Base-by-base conservation (phyloP, 2,113 vertebrate genomes). In the Canis aureus region DNA sequence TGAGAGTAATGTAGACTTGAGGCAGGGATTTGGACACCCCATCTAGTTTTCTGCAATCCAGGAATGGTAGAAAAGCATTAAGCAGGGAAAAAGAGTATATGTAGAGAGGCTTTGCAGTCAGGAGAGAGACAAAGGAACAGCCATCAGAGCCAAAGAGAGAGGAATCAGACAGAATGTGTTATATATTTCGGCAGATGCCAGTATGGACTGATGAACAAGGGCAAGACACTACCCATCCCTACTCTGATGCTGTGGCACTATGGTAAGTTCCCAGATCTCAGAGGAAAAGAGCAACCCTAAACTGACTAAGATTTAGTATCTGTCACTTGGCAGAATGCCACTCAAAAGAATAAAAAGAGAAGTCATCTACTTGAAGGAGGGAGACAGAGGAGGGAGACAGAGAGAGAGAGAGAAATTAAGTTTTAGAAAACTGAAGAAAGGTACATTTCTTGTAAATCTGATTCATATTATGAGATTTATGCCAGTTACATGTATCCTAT, bases 371-470 rank as follows among this genome's bases (percentile, higher is more conserved):
- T 43, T 43, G 43, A 43, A 43, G 43, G 2, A 27, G 27, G 3
- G 8, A 22, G 7, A 35, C 19, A 66, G 74, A 53, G 57, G 29
- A n/a, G 67, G 32, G 29, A n/a, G 67, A 27, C 29, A 57, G 20
- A 7, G 6, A 27, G 22, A 49, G 22, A 49, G 66, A 49, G 62
- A 95, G 55, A 87, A 57, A 92, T 29, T 12, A 32, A 92, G 51
- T n/a, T 64, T 22, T 79, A 53, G 10, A 80, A 96, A 81, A 94
- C 60, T 62, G 57, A 60, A 86, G 60, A 91, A 55, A 92, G 35
- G 73, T 51, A 27, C 2, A 57, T 96, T 73, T 92, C 84, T 93
- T 94, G 19, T 23, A 73, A 91, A 92, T 43, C 11, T 66, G 38
- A 78, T 80, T 69, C 22, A 5, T 51, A 90, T 29, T 51, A 74